Evolutionary conservation across 2,888 invertebrate species (phyloP), one percentile per base, ranked within the genome.

Genomic region (Chymomyza fuscimana): DNA sequence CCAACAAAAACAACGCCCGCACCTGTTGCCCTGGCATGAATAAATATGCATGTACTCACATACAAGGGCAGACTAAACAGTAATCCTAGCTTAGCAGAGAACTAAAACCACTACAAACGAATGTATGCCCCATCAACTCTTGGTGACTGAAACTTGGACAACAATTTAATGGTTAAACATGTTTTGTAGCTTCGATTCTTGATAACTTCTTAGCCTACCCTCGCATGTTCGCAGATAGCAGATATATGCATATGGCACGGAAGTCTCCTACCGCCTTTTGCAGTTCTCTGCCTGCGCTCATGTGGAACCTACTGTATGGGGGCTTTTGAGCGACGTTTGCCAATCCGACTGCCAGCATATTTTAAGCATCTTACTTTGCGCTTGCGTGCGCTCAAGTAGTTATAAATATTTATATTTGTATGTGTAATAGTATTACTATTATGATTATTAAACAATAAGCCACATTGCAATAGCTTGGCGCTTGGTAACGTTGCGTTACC

Each of bases 401-500:
- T 67, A 63, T 63, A 56, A 54, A 65, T 71, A 80, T 84, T 74
- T 77, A 83, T 82, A 85, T 84, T 80, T 80, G 74, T 78, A 63
- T 68, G 75, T 70, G 73, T 81, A 83, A 70, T 72, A 56, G 80
- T 69, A 67, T 69, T 71, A 77, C 68, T 63, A 61, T 63, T 52
- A 58, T 40, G 10, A 75, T 19, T 75, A 59, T 29, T 29, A 29
- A 74, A 74, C 72, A 67, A 66, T 61, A 72, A 62, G 52, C 66
- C 63, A 54, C 56, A 51, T 63, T 59, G 65, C 62, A 67, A 74
- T 50, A 69, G 62, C 58, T 64, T 22, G 77, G 60, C 66, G 60
- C 59, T 68, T 72, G 70, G 75, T 76, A 15, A 40, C 19, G 19
- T 61, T 63, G 63, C 68, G 82, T 86, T 86, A 61, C 82, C 77